phyloP scores from a whole-genome alignment of 2,113 vertebrate genomes.

The Poeciliopsis occidentalis region DNA sequence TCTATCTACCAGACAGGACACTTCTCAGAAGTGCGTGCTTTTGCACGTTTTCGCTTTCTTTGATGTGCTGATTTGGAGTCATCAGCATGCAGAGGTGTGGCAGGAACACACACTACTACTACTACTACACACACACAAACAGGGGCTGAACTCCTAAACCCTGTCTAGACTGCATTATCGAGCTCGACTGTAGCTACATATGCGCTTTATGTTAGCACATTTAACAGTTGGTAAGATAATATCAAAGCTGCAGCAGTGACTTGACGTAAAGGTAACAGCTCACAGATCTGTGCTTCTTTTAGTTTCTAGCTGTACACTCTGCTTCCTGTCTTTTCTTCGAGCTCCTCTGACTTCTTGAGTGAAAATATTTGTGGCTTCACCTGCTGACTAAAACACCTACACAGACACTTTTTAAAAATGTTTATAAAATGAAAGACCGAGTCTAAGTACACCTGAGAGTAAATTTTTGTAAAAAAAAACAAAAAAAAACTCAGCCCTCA shows the following conservation, averaged over 20 bases:
- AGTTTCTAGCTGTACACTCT: not conserved
- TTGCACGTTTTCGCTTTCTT: slow-evolving; percentile 54
- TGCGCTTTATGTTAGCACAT: not conserved
- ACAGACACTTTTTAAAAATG: not conserved
- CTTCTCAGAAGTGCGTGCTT: slow-evolving; percentile 26
- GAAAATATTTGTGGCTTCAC: not conserved
- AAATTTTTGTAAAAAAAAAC: no score
- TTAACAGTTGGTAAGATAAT: not conserved
- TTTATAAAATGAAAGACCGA: no score
- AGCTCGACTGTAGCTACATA: slow-evolving; percentile 15
- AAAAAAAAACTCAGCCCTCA: not conserved
- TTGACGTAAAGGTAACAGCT: not conserved
- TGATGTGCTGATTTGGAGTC: slow-evolving; percentile 51
- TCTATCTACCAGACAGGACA: slow-evolving; percentile 42
- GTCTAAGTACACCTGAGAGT: no score
- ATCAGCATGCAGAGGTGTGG: slow-evolving; percentile 40
- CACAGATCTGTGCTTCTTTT: not conserved
- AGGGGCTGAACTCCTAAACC: slow-evolving; percentile 28
- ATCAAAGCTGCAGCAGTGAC: not conserved
- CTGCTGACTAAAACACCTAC: not conserved
- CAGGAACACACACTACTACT: slow-evolving; percentile 15
- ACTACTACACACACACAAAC: slow-evolving; percentile 14
- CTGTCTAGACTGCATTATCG: slow-evolving; percentile 39
- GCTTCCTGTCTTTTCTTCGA: slow-evolving; percentile 16
- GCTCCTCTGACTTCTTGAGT: not conserved